Percentiles rank a stretch among this genome's conserved stretches.
Evolutionary conservation across 2,797 vertebrate species (phyloP).

Genomic region (Rallus crepitans): DNA sequence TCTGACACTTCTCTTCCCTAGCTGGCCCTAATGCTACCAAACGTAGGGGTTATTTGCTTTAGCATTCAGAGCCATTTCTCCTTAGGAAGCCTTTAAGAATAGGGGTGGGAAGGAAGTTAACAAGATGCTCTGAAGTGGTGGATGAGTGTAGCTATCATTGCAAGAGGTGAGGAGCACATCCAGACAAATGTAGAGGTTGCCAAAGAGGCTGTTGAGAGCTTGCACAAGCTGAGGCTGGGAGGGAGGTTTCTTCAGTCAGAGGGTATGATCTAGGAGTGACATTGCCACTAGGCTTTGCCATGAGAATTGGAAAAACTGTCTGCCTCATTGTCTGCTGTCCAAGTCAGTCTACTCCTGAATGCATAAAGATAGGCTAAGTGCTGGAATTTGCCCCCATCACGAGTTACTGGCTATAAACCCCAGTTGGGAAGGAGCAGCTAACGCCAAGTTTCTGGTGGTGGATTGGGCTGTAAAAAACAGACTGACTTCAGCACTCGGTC

Average conservation of each 20-base stretch:
- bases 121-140: conserved; percentile 26
- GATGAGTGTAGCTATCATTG: conserved; percentile 11
- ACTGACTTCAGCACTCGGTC: background rate
- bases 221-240: background rate
- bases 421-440: background rate
- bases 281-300: background rate
- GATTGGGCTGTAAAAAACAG: background rate
- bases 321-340: background rate
- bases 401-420: background rate
- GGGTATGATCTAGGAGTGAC: background rate
- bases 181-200: conserved; percentile 6
- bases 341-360: background rate
- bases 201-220: background rate
- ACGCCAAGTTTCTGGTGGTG: background rate
- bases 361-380: background rate
- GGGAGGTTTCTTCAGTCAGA: background rate
- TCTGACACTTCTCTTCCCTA: conserved; percentile 31
- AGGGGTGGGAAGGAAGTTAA: conserved; percentile 28
- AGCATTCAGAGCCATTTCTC: background rate
- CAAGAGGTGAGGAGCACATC: background rate
- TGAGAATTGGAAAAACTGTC: background rate
- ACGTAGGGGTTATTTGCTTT: conserved; percentile 16
- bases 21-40: conserved; percentile 11
- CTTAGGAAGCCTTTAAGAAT: conserved; percentile 16
- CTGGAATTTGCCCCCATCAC: background rate